Percentiles rank a stretch among this genome's conserved stretches.
These are phyloP conservation scores for Leptoclinus maculatus DNA, from an alignment of 2,797 vertebrate species.

Conservation along the genomic window DNA sequence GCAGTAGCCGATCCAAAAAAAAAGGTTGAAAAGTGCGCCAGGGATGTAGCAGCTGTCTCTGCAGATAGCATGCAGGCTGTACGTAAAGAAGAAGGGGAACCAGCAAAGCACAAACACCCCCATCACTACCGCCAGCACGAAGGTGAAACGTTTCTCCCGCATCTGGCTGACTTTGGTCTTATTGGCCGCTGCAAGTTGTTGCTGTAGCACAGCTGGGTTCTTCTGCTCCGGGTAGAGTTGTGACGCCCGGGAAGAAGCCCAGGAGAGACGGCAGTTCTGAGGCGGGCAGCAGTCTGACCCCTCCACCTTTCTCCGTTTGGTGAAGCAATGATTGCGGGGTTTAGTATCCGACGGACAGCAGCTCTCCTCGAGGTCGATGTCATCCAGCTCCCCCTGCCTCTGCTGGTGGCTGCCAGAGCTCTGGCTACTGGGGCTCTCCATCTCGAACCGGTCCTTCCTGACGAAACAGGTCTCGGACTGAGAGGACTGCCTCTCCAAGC, in stretches of 20 bases:
- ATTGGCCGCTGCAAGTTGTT: constrained; percentile 77
- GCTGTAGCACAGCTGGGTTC: constrained; percentile 56
- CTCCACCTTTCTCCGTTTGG: constrained; percentile 82
- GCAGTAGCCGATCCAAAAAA: constrained; percentile 90
- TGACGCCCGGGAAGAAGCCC: constrained; percentile 81
- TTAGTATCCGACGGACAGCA: constrained; percentile 80
- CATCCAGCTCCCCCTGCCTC: constrained; percentile 84
- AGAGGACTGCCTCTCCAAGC: constrained; percentile 82
- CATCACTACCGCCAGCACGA: constrained; percentile 88
- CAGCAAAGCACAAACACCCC: constrained; percentile 88
- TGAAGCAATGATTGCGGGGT: constrained; percentile 78
- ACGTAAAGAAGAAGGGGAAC: constrained; percentile 90
- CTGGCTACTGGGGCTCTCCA: constrained; percentile 83
- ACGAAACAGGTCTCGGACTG: constrained; percentile 86
- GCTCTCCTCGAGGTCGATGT: constrained; percentile 89
- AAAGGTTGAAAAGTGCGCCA: constrained; percentile 84
- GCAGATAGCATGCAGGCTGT: constrained; percentile 86
- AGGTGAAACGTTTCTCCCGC: constrained; percentile 88
- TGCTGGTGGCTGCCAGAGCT: constrained; percentile 80
- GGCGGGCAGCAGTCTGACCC: constrained; percentile 79
- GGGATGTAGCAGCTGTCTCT: constrained; percentile 85
- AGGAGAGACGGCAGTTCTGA: constrained; percentile 82
- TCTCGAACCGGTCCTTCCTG: constrained; percentile 81
- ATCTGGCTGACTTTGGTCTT: constrained; percentile 87
- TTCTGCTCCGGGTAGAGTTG: constrained; percentile 78